Conservation (phyloP, 2,888 invertebrate genomes). For the Serrognathus titanus region DNA sequence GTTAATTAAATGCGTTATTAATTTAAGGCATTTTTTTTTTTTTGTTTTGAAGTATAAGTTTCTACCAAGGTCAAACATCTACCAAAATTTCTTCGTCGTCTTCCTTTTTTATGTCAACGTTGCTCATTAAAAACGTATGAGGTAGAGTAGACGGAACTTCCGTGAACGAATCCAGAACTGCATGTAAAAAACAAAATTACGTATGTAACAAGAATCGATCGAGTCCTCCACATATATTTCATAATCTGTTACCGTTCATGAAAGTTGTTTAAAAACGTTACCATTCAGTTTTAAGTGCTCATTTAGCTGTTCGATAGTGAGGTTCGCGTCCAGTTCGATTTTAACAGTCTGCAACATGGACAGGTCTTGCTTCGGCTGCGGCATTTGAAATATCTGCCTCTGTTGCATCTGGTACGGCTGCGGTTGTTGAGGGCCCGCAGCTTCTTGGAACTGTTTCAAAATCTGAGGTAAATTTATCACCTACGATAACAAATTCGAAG, state of each 20-base stretch:
- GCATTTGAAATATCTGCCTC: conserved; percentile 32
- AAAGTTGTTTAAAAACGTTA: conserved; percentile 28
- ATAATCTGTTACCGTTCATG: conserved; percentile 31
- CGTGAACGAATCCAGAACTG: conserved; percentile 30
- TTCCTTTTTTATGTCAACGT: conserved; percentile 38
- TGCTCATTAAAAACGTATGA: conserved; percentile 56
- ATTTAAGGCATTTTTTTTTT: conserved; percentile 16
- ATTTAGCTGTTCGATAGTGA: conserved; percentile 31
- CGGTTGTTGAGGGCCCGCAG: conserved; percentile 5
- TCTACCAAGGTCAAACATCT: conserved; percentile 35
- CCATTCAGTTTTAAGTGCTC: conserved; percentile 32
- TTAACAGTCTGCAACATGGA: conserved; percentile 34
- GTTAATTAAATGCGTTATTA: conserved; percentile 14
- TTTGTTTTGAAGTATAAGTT: neutral
- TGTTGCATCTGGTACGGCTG: conserved; percentile 10
- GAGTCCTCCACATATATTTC: conserved; percentile 23
- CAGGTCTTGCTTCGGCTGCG: conserved; percentile 28
- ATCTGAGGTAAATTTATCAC: conserved; percentile 22
- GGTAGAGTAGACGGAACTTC: conserved; percentile 45
- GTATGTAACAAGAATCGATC: neutral
- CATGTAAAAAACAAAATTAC: neutral
- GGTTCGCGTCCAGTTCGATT: conserved; percentile 31
- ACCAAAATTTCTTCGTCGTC: conserved; percentile 42
- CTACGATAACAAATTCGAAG: conserved; percentile 22
- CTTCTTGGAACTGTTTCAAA: conserved; percentile 15